These are phyloP conservation scores for Acromyrmex echinatior DNA, from an alignment of 1,140 invertebrate species.

Conservation along the genomic window DNA sequence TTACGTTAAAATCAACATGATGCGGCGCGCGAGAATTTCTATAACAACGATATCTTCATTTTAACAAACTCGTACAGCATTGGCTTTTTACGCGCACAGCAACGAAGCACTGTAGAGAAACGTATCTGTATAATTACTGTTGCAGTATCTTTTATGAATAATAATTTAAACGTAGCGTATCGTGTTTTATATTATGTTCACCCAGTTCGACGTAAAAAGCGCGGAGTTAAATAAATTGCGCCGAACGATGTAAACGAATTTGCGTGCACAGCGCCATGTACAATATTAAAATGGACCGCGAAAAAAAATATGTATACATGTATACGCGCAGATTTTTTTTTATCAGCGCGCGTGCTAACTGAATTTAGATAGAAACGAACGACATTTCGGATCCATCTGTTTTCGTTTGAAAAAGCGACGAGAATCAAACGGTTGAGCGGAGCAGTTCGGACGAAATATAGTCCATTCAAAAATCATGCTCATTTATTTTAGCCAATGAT, in stretches of 20 bases:
- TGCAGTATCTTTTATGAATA: constrained; percentile 34
- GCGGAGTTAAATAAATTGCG: constrained; percentile 38
- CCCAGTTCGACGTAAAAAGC: constrained; percentile 21
- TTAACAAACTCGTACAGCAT: constrained; percentile 10
- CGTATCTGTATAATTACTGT: constrained; percentile 7
- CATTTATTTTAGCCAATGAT: not conserved
- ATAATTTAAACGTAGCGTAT: constrained; percentile 32
- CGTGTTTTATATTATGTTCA: constrained; percentile 11
- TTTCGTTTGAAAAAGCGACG: constrained; percentile 9
- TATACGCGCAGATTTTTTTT: constrained; percentile 26
- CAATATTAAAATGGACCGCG: constrained; percentile 32
- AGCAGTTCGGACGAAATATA: not conserved
- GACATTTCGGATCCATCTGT: not conserved
- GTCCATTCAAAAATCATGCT: not conserved
- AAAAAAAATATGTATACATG: not conserved
- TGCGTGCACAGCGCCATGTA: not conserved
- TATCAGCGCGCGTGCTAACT: constrained; percentile 33
- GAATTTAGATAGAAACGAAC: constrained; percentile 39
- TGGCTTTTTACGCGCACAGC: not conserved
- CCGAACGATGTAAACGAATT: constrained; percentile 53
- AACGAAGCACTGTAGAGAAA: not conserved
- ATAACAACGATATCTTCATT: constrained; percentile 29
- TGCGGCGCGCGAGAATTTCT: not conserved
- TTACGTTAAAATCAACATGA: constrained; percentile 15
- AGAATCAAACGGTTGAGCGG: not conserved